phyloP scores from a whole-genome alignment of 2,888 invertebrate species.

The Diaprepes abbreviatus region DNA sequence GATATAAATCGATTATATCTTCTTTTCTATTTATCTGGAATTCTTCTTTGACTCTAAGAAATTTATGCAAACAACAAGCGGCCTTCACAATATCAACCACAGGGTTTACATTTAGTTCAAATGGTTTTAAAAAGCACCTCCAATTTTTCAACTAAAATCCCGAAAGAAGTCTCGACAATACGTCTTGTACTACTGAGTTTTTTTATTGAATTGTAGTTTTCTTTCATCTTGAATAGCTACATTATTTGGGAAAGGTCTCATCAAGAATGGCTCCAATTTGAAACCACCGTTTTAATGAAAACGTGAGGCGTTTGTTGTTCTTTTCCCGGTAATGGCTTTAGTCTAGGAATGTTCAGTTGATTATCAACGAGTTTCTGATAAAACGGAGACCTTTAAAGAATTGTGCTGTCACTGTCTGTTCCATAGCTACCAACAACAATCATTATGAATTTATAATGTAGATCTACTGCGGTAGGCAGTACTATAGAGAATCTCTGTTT shows the following conservation, averaged over 20 bases:
- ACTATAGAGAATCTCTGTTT: conserved; percentile 22
- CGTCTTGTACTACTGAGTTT: conserved; percentile 27
- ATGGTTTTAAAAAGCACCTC: conserved; percentile 23
- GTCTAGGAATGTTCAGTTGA: conserved; percentile 15
- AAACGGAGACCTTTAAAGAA: conserved; percentile 12
- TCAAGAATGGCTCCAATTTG: conserved; percentile 21
- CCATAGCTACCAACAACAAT: conserved; percentile 18
- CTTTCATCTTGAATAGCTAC: conserved; percentile 24
- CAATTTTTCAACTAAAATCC: conserved; percentile 26
- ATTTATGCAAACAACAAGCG: conserved; percentile 21
- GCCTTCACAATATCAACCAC: conserved; percentile 20
- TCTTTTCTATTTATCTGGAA: conserved; percentile 17
- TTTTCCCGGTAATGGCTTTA: conserved; percentile 9
- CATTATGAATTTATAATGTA: conserved; percentile 18
- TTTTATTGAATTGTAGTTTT: conserved; percentile 14
- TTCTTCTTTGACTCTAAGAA: conserved; percentile 23
- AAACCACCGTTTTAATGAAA: conserved; percentile 13
- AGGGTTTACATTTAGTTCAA: conserved; percentile 19
- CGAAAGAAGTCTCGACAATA: conserved; percentile 24
- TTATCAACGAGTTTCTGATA: conserved; percentile 13
- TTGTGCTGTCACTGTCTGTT: background rate
- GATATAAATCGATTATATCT: conserved; percentile 21
- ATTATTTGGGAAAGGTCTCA: conserved; percentile 24
- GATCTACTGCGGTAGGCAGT: conserved; percentile 7
- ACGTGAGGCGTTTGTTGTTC: conserved; percentile 18